These are phyloP conservation scores for Pogonognathellus flavescens DNA, from an alignment of 1,140 invertebrate species.

Conservation along the genomic window DNA sequence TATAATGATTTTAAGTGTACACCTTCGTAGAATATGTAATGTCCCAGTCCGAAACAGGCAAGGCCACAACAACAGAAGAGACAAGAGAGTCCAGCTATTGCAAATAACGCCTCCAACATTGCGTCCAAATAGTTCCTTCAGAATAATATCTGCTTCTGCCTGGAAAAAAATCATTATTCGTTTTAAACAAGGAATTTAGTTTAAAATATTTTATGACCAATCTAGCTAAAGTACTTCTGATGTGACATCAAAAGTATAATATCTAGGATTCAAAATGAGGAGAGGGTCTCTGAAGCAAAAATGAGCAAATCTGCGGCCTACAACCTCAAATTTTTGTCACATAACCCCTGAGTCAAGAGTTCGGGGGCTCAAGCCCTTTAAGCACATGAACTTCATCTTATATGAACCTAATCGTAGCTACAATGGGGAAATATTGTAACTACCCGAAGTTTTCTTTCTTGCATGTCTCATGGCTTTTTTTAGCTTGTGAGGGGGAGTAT, in stretches of 20 bases:
- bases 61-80: slow-evolving; percentile 25
- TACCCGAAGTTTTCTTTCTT: too few relatives aligned
- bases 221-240: not conserved
- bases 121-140: slow-evolving; percentile 26
- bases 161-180: not conserved
- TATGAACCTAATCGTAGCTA: too few relatives aligned
- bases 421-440: too few relatives aligned
- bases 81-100: slow-evolving; percentile 28
- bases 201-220: not conserved
- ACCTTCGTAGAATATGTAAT: slow-evolving; percentile 39
- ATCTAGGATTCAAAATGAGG: not conserved
- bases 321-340: too few relatives aligned
- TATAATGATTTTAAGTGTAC: too few relatives aligned
- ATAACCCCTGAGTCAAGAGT: too few relatives aligned
- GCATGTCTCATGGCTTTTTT: too few relatives aligned
- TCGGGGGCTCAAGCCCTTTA: too few relatives aligned
- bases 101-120: slow-evolving; percentile 33
- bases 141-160: slow-evolving; percentile 4
- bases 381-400: too few relatives aligned
- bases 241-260: not conserved
- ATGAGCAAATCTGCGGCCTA: too few relatives aligned
- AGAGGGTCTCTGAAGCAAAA: too few relatives aligned
- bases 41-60: not conserved
- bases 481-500: too few relatives aligned
- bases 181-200: not conserved